Evolutionary conservation across 2,888 invertebrate species (phyloP).

Genomic region (Achlya flavicornis): DNA sequence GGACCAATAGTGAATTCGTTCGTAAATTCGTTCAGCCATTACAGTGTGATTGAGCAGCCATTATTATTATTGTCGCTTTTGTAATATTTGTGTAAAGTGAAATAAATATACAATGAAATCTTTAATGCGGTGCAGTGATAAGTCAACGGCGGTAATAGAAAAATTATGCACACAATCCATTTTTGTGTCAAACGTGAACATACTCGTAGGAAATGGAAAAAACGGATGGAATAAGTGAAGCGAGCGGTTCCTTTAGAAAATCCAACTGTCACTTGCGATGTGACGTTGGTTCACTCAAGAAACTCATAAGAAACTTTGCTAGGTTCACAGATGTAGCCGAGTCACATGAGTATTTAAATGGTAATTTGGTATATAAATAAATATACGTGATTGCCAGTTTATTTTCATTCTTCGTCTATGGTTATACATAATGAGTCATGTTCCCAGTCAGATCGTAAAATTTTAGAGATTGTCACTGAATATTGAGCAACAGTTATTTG

Average conservation of each 20-base stretch:
- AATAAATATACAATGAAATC: background rate
- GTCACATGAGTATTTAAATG: background rate
- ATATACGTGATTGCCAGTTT: background rate
- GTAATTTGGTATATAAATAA: background rate
- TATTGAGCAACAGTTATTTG: no score
- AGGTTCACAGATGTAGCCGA: background rate
- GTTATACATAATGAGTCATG: background rate
- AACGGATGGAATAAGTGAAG: conserved; percentile 5
- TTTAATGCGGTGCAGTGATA: background rate
- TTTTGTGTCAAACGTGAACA: conserved; percentile 6
- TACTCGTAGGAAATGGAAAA: conserved; percentile 7
- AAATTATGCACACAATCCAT: conserved; percentile 3
- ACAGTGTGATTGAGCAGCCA: no score
- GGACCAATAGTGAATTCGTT: no score
- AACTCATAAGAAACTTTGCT: background rate
- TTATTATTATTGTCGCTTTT: no score
- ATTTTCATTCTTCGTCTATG: no score
- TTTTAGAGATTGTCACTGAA: no score
- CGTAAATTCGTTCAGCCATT: no score
- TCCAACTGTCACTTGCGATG: conserved; percentile 6
- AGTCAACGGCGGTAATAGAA: conserved; percentile 4
- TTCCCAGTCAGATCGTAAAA: no score
- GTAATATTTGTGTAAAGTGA: no score
- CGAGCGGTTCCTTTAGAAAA: background rate
- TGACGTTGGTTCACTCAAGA: background rate